Percentiles rank a stretch among this genome's conserved stretches.
These are phyloP conservation scores for Dicycla oo DNA, from an alignment of 2,888 invertebrate species.

Conservation along the genomic window DNA sequence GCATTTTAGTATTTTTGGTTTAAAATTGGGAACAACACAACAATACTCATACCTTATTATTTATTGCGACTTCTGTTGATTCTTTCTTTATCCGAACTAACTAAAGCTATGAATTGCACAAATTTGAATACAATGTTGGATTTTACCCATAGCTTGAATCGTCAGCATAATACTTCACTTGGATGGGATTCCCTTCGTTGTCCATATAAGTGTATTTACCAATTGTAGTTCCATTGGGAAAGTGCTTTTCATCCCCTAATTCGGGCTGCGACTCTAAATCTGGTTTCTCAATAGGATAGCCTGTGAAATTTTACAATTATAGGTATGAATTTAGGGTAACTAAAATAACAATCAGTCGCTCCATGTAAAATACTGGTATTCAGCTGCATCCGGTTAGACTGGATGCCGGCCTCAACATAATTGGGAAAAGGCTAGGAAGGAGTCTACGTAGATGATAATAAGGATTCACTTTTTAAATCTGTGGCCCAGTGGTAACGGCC, in stretches of 20 bases:
- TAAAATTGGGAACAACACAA: no score
- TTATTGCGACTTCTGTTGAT: no score
- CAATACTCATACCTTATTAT: no score
- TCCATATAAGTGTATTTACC: slow-evolving; percentile 93
- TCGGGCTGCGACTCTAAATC: slow-evolving; percentile 58
- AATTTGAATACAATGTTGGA: neutral
- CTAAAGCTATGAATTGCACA: neutral
- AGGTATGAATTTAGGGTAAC: neutral
- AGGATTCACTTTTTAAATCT: no score
- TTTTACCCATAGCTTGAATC: slow-evolving; percentile 91
- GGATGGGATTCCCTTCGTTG: slow-evolving; percentile 91
- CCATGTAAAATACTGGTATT: neutral
- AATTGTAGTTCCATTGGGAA: slow-evolving; percentile 92
- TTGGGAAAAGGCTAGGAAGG: no score
- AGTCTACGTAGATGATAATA: no score
- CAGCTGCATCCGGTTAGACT: no score
- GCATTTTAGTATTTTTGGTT: no score
- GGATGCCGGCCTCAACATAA: no score
- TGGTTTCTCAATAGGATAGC: slow-evolving; percentile 69
- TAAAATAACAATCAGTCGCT: neutral
- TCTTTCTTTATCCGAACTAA: neutral
- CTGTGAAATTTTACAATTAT: slow-evolving; percentile 59
- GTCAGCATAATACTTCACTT: slow-evolving; percentile 93
- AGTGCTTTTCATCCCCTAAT: slow-evolving; percentile 91
- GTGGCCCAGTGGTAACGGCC: no score